A percentile compares a stretch with the other conserved stretches of the same genome.
phyloP scores from a whole-genome alignment of 1,140 invertebrate genomes.

The Drosophila truncata region DNA sequence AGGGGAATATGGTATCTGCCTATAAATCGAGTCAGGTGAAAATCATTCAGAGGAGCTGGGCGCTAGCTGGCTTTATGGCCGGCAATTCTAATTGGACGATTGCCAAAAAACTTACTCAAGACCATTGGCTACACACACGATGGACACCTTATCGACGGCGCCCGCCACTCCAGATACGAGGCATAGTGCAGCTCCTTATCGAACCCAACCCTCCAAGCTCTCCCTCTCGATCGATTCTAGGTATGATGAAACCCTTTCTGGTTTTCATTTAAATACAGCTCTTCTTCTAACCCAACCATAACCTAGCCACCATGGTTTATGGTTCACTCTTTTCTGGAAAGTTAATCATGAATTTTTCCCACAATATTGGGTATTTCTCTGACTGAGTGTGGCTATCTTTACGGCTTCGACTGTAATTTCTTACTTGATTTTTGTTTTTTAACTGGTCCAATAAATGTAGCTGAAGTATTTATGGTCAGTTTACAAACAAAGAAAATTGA shows the following conservation, averaged over 20 bases:
- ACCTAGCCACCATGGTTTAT: slow-evolving; percentile 38
- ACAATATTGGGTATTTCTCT: slow-evolving; percentile 19
- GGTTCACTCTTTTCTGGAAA: background rate
- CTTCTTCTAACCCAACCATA: slow-evolving; percentile 23
- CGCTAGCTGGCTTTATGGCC: slow-evolving; percentile 41
- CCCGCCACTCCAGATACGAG: slow-evolving; percentile 52
- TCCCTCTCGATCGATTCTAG: background rate
- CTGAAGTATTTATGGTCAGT: slow-evolving; percentile 29
- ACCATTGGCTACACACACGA: slow-evolving; percentile 36
- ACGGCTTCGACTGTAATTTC: slow-evolving; percentile 18
- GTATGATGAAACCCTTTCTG: slow-evolving; percentile 40
- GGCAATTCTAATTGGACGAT: slow-evolving; percentile 56
- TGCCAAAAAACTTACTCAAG: slow-evolving; percentile 48
- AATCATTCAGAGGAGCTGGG: slow-evolving; percentile 33
- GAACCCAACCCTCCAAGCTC: background rate
- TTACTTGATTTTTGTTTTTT: slow-evolving; percentile 26
- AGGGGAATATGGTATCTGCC: slow-evolving; percentile 16
- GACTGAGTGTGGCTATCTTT: slow-evolving; percentile 23
- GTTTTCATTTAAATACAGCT: slow-evolving; percentile 1
- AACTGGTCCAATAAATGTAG: slow-evolving; percentile 18
- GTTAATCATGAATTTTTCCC: slow-evolving; percentile 37
- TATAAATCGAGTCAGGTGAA: slow-evolving; percentile 41
- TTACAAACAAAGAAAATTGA: slow-evolving; percentile 28
- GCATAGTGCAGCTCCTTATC: slow-evolving; percentile 20
- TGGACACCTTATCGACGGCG: slow-evolving; percentile 45